Conservation (phyloP, 2,113 vertebrate genomes). For the Danio rerio region GRCz12tu NC_133176.1:22131001-22131500, state of each 20-base stretch:
- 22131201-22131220: not conserved
- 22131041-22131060: slow-evolving; percentile 47
- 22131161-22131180: slow-evolving; percentile 38
- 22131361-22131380: too few relatives aligned
- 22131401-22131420: not conserved
- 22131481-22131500: not conserved
- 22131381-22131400: not conserved
- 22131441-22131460: not conserved
- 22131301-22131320: not conserved
- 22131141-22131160: slow-evolving; percentile 58
- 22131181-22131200: slow-evolving; percentile 7
- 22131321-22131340: too few relatives aligned
- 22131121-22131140: slow-evolving; percentile 72
- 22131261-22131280: too few relatives aligned
- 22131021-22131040: slow-evolving; percentile 39
- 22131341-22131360: too few relatives aligned
- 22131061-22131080: slow-evolving; percentile 56
- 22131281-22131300: not conserved
- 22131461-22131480: not conserved
- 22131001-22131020: slow-evolving; percentile 23
- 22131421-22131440: not conserved
- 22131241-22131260: not conserved
- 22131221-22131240: not conserved
- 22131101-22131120: slow-evolving; percentile 72
- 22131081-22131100: slow-evolving; percentile 16